Conservation (phyloP, 2,113 vertebrate species). For the Tragelaphus scriptus region DNA sequence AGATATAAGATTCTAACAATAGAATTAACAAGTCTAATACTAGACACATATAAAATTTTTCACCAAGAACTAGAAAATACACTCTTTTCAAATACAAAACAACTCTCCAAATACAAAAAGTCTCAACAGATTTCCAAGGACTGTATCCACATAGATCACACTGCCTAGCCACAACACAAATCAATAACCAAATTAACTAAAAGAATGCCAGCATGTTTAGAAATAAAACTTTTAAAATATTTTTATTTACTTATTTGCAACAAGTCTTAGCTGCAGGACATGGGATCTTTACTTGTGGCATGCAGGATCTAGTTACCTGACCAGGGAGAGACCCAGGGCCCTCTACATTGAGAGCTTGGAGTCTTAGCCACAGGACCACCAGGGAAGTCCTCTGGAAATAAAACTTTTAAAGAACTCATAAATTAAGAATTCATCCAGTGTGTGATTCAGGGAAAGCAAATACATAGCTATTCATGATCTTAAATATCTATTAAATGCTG, state of each 20-base stretch:
- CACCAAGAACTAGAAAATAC: background rate
- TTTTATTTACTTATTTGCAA: background rate
- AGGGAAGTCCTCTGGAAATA: background rate
- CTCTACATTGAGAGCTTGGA: background rate
- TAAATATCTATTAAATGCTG: background rate
- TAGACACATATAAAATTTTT: background rate
- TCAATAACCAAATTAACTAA: background rate
- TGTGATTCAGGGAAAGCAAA: background rate
- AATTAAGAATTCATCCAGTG: background rate
- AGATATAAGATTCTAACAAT: background rate
- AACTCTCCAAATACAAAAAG: background rate
- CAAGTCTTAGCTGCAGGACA: background rate
- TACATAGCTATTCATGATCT: background rate
- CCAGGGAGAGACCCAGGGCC: background rate
- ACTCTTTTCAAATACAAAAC: background rate
- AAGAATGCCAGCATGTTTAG: background rate
- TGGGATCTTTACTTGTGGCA: background rate
- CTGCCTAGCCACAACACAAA: background rate
- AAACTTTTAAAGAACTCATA: conserved; percentile 7
- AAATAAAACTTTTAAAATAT: background rate
- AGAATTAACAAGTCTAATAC: background rate
- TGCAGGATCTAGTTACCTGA: background rate
- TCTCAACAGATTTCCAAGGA: background rate
- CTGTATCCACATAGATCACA: background rate
- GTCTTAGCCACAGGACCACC: background rate